These are phyloP conservation scores for Microcebus jonahi DNA, from an alignment of 2,113 vertebrate genomes.

Conservation along the genomic window DNA sequence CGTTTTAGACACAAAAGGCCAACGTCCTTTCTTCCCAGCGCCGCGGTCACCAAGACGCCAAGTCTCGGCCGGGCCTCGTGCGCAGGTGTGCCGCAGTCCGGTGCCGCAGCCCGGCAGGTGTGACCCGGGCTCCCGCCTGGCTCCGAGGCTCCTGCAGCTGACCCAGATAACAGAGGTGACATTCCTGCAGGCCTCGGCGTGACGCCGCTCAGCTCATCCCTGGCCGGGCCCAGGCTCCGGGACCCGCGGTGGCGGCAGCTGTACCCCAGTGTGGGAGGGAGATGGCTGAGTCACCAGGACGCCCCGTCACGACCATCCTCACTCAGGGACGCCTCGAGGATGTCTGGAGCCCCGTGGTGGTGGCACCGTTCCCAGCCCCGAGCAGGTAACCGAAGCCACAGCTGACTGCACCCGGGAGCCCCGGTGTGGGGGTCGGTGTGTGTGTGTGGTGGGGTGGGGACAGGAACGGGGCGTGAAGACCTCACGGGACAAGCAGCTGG, in stretches of 20 bases:
- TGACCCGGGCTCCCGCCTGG: neutral
- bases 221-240: neutral
- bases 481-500: rapidly evolving
- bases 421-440: no score
- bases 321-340: rapidly evolving
- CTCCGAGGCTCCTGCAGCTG: rapidly evolving
- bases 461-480: neutral
- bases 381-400: neutral
- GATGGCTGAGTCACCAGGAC: neutral
- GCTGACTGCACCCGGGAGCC: neutral
- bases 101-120: rapidly evolving
- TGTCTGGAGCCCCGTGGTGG: rapidly evolving
- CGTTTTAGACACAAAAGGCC: neutral
- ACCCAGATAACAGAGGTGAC: neutral
- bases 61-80: neutral
- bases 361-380: neutral
- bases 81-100: rapidly evolving
- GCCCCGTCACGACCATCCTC: rapidly evolving
- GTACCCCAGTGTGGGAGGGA: no score
- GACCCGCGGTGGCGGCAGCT: neutral
- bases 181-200: rapidly evolving
- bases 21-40: neutral
- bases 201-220: neutral
- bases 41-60: rapidly evolving
- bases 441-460: no score